phyloP scores from a whole-genome alignment of 2,113 vertebrate genomes.

The Rhea americana region DNA sequence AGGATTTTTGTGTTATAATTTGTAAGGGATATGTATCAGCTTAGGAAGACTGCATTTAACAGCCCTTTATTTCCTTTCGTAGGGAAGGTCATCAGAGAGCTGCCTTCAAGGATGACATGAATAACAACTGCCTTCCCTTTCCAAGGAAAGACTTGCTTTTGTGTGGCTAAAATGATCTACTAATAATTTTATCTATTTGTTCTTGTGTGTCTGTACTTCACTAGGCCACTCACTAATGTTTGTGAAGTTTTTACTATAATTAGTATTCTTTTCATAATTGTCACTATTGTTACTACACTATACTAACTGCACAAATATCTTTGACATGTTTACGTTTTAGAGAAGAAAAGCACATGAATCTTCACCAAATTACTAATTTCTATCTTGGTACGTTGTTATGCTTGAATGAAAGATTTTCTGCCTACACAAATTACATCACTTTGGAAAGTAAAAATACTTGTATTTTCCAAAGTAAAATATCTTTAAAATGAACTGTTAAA shows the following conservation, averaged over 20 bases:
- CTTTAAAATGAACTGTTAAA: background rate
- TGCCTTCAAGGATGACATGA: slow-evolving; percentile 61
- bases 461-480: slow-evolving; percentile 29
- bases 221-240: slow-evolving; percentile 20
- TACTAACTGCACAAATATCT: slow-evolving; percentile 7
- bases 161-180: slow-evolving; percentile 46
- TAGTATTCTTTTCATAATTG: background rate
- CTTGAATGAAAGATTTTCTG: background rate
- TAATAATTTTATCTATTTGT: slow-evolving; percentile 54
- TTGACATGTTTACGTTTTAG: slow-evolving; percentile 65
- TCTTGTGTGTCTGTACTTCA: slow-evolving; percentile 9
- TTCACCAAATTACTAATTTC: slow-evolving; percentile 12
- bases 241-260: slow-evolving; percentile 26
- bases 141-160: slow-evolving; percentile 50
- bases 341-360: slow-evolving; percentile 19
- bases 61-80: slow-evolving; percentile 9
- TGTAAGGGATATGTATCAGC: background rate
- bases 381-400: slow-evolving; percentile 16
- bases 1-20: background rate
- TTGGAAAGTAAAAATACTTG: background rate
- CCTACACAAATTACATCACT: background rate
- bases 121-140: slow-evolving; percentile 59
- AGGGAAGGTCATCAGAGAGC: slow-evolving; percentile 58
- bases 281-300: background rate
- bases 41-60: slow-evolving; percentile 12